Evolutionary conservation across 2,113 vertebrate genomes (phyloP), one percentile per base, ranked within the genome.

Genomic region (Sinocyclocheilus maitianheensis): DNA sequence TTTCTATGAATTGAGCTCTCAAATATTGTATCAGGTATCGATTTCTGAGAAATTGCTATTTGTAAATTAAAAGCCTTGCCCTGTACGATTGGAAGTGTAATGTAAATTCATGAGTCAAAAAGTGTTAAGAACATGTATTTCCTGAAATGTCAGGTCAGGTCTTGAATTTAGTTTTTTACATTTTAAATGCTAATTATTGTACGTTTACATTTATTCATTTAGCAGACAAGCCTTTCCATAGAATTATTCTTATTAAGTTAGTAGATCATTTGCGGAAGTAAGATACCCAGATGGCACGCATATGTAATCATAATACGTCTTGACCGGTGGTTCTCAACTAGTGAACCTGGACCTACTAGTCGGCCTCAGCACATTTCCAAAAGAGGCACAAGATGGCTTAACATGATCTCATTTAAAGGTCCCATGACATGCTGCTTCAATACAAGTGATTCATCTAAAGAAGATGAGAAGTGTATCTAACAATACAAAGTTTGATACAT

Each of bases 221-320:
- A n/a, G 22, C 60, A 24, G 60, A n/a, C 60, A n/a, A 92, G 95
- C 22, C 18, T 63, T 51, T 0, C 20, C 12, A 8, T 11, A 30
- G 46, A 53, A 12, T 46, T 26, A 26, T 24, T 63, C 34, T 46
- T 81, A 11, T 24, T 46, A 24, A 46, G 46, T 43, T 1, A 37
- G 20, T 43, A 4, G 18, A 22, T 40, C 18, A 71, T 71, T 71
- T 77, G n/a, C 7, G n/a, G 75, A 77, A 53, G 12, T 12, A 46
- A 11, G 16, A 24, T 30, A 12, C 22, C 20, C 5, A 62, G 60
- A 62, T 62, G 60, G 53, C 16, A 5, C 2, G 9, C 43, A 46
- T 46, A 46, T 46, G 43, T 46, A 46, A 46, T 46, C 2, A 46
- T 11, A 11, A 46, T 11, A 11, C 10, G 43, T 46, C 12, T 51